Base-by-base conservation (phyloP, 2,888 invertebrate species). In the Arctia plantaginis region DNA sequence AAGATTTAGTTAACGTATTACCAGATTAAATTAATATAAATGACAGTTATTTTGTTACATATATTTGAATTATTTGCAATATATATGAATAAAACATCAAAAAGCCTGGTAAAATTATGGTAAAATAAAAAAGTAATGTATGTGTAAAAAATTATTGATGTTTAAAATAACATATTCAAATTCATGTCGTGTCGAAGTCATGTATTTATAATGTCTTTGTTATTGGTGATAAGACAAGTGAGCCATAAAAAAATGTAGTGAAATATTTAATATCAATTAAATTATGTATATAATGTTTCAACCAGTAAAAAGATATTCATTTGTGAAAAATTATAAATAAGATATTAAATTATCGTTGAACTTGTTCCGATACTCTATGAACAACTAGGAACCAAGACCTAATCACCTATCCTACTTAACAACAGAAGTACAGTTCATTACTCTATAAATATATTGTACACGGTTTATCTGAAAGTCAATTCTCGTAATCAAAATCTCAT, bases 371-470 rank as follows among this genome's bases (percentile, higher is more conserved):
- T 27, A 44, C n/a, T 69, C n/a, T 59, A 39, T 20, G 18, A 55
- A 69, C 20, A 55, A 41, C 59, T 69, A 69, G 69, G 64, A 39
- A 62, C 59, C 39, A 23, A 65, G 44, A 41, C 47, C 47, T 73
- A 62, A 33, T 41, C 35, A 39, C 27, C 55, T 69, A 39, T 59
- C 30, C 66, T 67, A 66, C 7, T 66, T 44, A 66, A 66, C 66
- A 66, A 44, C 27, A 44, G 66, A 66, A 64, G 39, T 41, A 59
- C 62, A 64, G 18, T 65, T 66, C 23, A n/a, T 47, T 71, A 41
- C 44, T n/a, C 47, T n/a, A 35, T 33, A 47, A 47, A 71, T 55
- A 51, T 66, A 65, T 51, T 66, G 55, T 71, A 66, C 71, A 66
- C 23, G 35, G 33, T 65, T 30, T n/a, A 18, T 30, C 27, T 0